Base-by-base conservation (phyloP, 1,140 invertebrate genomes). In the Hirudo medicinalis region DNA sequence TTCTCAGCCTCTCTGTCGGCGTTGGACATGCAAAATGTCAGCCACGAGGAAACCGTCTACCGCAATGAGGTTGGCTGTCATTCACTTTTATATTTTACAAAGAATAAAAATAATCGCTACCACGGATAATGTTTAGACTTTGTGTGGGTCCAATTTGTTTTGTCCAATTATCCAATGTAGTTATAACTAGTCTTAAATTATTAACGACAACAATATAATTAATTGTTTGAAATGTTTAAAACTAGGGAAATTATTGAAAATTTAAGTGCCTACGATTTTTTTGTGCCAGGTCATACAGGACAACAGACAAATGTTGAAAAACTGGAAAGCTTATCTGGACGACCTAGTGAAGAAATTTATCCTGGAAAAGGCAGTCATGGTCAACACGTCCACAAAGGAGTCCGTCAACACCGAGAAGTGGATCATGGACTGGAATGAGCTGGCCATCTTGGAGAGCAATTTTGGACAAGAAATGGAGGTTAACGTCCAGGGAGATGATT, bases 341-440 rank as follows among this genome's bases (percentile, higher is more conserved):
- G 29, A 63, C 19, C 19, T 63, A 1, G 57, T 63, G 29, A 32
- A 63, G 11, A 63, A 63, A n/a, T 6, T 5, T 1, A 32, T 63
- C 11, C 22, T 63, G 29, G 29, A 63, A 22, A 63, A 63, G 57
- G 57, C 22, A 13, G 22, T 63, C 22, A 63, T 63, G 57, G 20
- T 32, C 57, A 63, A 63, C 57, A 25, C 29, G 13, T 32, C 22
- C 22, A 63, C 57, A 22, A 63, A 32, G 57, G 57, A 63, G 15
- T 32, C 22, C 11, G 29, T 63, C 11, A 22, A 22, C 11, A 63
- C 20, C 4, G 29, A 22, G 8, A 32, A 63, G 22, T 63, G 57
- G 57, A 63, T 63, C 22, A 63, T 63, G 57, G 57, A 63, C 19
- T 63, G 57, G 57, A 32, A 32, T 6, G 57, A 63, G 20, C 22